Base-by-base conservation (phyloP, 2,888 invertebrate genomes). In the Ctenicera cuprea region DNA sequence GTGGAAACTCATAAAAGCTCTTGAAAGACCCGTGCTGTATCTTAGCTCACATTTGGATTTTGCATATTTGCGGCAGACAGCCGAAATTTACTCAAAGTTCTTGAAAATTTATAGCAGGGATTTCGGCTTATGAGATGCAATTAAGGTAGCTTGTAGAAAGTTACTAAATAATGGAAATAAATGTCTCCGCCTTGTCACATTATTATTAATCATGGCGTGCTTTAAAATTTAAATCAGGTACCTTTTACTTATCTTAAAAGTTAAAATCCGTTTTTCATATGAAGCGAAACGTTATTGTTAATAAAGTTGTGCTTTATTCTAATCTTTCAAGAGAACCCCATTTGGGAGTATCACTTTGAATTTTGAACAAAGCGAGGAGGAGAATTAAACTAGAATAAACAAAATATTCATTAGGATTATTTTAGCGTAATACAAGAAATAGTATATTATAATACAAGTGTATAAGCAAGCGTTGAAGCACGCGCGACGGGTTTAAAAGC, bases 111-210 rank as follows among this genome's bases (percentile, higher is more conserved):
- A 59, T 59, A 18, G 59, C 30, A 12, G 59, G 59, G 59, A 59
- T 59, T 59, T 59, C 59, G 38, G 59, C 59, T 59, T 59, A 59
- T 59, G 59, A 38, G 59, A 59, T 59, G 59, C 59, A 59, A 59
- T 59, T 59, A 59, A 59, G 59, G 59, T 59, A 59, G 59, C 59
- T 59, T 38, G 59, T 38, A 38, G 59, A 59, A 59, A 59, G 59
- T 59, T 59, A 20, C 59, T 59, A 59, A 59, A 33, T 59, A 59
- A 59, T 59, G 59, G 59, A 59, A 59, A 59, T 59, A 38, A 33
- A 59, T 59, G 59, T 59, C 59, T 59, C 59, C 37, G 59, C 37
- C 59, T 59, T 59, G 59, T 59, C 59, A 20, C 59, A 38, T 59
- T 59, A 59, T 59, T 59, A 59, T 59, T 59, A 59, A 59, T 59